Percentiles rank a stretch among this genome's conserved stretches.
Evolutionary conservation across 2,113 vertebrate genomes (phyloP).

Genomic region (Pomatostomus ruficeps): DNA sequence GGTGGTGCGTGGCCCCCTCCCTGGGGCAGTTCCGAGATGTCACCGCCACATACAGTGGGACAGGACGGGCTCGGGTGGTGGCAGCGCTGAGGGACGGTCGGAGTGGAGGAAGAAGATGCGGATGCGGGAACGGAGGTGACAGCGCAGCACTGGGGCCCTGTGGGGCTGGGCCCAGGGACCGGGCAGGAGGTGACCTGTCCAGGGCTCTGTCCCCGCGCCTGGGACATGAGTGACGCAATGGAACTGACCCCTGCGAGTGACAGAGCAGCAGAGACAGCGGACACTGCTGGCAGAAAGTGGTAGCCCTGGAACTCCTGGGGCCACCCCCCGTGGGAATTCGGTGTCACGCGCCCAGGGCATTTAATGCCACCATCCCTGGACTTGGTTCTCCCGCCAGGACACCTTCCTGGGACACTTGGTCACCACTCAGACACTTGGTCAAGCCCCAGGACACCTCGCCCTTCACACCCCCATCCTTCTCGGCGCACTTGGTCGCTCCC

Average conservation of each 20-base stretch:
- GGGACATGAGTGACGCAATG: too few relatives aligned
- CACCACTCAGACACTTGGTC: rapidly evolving
- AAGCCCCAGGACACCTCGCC: neutral
- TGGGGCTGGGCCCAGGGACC: neutral
- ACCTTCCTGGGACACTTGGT: neutral
- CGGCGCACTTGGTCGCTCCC: neutral
- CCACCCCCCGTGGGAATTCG: neutral
- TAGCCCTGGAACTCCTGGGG: neutral
- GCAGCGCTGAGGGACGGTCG: rapidly evolving
- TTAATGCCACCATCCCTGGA: neutral
- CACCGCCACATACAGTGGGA: rapidly evolving
- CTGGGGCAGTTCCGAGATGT: rapidly evolving
- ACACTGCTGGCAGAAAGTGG: neutral
- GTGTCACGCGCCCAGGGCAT: neutral
- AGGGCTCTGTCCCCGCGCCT: neutral
- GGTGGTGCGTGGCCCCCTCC: too few relatives aligned
- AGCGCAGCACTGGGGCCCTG: neutral
- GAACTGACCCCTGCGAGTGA: neutral
- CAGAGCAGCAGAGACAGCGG: neutral
- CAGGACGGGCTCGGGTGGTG: neutral
- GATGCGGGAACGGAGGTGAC: neutral
- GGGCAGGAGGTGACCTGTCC: neutral
- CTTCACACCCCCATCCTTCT: too few relatives aligned
- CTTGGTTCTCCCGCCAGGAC: neutral
- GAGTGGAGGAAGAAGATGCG: rapidly evolving